phyloP scores from a whole-genome alignment of 1,140 invertebrate species.

The Plutomurus gul region DNA sequence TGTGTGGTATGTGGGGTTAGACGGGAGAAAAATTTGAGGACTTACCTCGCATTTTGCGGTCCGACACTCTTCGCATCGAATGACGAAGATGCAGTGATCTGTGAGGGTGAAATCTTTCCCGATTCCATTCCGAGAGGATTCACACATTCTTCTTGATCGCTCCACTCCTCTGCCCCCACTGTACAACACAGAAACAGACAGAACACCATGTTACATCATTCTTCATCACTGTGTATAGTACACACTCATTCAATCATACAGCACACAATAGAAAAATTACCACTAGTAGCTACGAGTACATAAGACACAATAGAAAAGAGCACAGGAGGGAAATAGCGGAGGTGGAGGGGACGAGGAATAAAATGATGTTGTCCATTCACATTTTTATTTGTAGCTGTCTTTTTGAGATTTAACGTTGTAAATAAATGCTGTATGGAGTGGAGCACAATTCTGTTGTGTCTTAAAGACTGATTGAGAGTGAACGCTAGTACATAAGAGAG shows the following conservation, averaged over 20 bases:
- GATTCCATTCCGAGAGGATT: constrained; percentile 87
- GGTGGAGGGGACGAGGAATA: too few species aligned
- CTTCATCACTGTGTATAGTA: neutral
- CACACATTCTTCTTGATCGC: constrained; percentile 69
- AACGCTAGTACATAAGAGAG: too few species aligned
- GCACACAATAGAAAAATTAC: neutral
- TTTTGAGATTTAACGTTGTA: too few species aligned
- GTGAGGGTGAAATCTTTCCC: constrained; percentile 80
- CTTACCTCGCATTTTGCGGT: constrained; percentile 86
- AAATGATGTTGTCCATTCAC: too few species aligned
- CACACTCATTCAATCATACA: neutral
- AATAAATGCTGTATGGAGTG: too few species aligned
- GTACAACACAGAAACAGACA: neutral
- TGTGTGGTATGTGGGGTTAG: neutral
- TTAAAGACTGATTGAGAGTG: too few species aligned
- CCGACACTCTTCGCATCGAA: constrained; percentile 88
- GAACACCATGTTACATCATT: neutral
- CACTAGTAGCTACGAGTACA: neutral
- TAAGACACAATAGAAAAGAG: neutral
- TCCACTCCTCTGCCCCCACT: neutral
- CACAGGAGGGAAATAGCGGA: too few species aligned
- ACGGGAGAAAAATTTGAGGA: neutral
- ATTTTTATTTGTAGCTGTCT: too few species aligned
- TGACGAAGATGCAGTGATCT: constrained; percentile 84
- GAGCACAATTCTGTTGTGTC: too few species aligned